These are phyloP conservation scores for Amphilophus citrinellus DNA, from an alignment of 2,113 vertebrate genomes.

Conservation along the genomic window DNA sequence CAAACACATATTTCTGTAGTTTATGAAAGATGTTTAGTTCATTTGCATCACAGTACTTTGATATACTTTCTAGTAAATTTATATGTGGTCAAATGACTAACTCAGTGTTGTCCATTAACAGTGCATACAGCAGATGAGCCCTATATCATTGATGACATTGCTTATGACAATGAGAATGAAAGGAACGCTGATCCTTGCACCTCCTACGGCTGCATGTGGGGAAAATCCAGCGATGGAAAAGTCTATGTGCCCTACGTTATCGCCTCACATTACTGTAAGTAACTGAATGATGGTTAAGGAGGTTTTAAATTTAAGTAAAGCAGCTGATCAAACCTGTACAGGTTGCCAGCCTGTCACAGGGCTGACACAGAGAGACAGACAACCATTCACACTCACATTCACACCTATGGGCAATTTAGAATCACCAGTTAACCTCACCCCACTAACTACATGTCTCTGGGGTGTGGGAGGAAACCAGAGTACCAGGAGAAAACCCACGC, in stretches of 20 bases:
- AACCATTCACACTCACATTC: no score
- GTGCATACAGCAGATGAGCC: conserved; percentile 62
- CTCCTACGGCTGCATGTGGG: conserved; percentile 70
- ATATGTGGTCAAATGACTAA: neutral
- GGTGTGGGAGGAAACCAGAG: no score
- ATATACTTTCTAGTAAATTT: neutral
- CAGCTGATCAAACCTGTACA: neutral
- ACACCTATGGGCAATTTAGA: no score
- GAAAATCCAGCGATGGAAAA: conserved; percentile 54
- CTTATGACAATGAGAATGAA: conserved; percentile 51
- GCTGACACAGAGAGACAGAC: no score
- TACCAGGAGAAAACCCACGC: no score
- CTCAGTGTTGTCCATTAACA: conserved; percentile 14
- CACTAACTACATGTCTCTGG: no score
- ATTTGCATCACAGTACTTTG: neutral
- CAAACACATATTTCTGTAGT: no score
- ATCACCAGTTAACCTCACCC: no score
- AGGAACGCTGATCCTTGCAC: conserved; percentile 79
- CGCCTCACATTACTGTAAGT: conserved; percentile 67
- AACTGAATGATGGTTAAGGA: neutral
- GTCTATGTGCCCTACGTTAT: conserved; percentile 74
- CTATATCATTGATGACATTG: conserved; percentile 70
- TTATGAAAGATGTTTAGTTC: neutral
- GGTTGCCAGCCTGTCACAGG: no score
- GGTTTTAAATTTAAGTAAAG: neutral